These are phyloP conservation scores for Gallinago paraguaiae DNA, from an alignment of 2,113 vertebrate species.

Conservation along the genomic window DNA sequence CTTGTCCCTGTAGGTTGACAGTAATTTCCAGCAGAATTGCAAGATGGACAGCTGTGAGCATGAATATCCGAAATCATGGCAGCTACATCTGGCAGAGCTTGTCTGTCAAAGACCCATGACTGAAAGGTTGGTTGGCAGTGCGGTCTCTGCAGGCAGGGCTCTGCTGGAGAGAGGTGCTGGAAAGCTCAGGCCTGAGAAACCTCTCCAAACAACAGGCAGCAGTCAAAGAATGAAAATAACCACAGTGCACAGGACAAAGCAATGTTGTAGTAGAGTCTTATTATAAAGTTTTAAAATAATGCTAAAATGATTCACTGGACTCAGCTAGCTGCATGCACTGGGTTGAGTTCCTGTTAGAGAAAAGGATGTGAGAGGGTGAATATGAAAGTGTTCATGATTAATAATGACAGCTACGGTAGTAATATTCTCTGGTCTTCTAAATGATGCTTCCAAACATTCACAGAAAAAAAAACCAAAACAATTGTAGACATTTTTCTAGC, in stretches of 20 bases:
- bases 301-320: background rate
- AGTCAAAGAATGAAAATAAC: background rate
- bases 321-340: background rate
- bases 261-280: background rate
- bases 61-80: constrained; percentile 24
- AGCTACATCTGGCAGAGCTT: constrained; percentile 35
- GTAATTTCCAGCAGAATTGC: constrained; percentile 17
- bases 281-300: background rate
- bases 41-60: constrained; percentile 47
- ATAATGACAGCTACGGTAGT: background rate
- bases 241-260: background rate
- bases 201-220: background rate
- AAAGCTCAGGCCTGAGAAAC: background rate
- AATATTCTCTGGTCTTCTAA: background rate
- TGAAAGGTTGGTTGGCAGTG: constrained; percentile 10
- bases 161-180: background rate
- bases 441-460: background rate
- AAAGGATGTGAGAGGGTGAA: background rate
- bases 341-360: background rate
- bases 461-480: background rate
- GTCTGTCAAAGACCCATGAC: constrained; percentile 11
- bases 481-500: background rate
- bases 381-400: background rate
- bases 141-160: background rate
- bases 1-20: background rate